phyloP scores from a whole-genome alignment of 1,140 invertebrate species.

The Bombus sibiricus region DNA sequence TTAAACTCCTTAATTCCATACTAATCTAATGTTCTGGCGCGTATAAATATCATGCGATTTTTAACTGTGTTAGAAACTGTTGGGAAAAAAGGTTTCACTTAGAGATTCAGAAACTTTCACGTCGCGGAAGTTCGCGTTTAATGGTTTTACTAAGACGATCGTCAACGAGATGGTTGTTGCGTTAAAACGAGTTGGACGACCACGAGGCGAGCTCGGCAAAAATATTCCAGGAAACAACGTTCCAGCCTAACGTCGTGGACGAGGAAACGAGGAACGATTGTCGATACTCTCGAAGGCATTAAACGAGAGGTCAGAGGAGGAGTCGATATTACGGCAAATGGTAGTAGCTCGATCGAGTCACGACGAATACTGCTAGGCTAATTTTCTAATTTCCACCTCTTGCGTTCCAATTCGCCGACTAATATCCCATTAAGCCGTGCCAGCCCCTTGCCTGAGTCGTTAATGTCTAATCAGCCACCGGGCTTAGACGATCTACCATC shows the following conservation, averaged over 20 bases:
- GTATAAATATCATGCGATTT: conserved; percentile 13
- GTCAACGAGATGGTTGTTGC: neutral
- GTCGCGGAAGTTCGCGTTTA: neutral
- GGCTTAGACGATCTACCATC: conserved; percentile 54
- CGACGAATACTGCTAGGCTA: conserved; percentile 55
- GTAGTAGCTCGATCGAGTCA: conserved; percentile 12
- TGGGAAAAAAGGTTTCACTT: neutral
- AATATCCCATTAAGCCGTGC: conserved; percentile 76
- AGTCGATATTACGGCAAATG: conserved; percentile 10
- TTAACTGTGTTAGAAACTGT: neutral
- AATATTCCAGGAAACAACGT: neutral
- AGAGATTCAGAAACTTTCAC: neutral
- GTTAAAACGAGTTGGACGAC: neutral
- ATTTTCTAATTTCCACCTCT: conserved; percentile 78
- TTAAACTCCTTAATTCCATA: neutral
- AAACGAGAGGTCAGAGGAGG: neutral
- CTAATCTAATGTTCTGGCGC: neutral
- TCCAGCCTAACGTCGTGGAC: neutral
- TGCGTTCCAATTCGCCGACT: conserved; percentile 72
- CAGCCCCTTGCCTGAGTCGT: conserved; percentile 65
- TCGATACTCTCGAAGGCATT: neutral
- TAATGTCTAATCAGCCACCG: conserved; percentile 76
- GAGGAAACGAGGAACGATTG: neutral
- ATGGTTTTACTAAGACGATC: neutral
- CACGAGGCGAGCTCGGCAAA: no score